Evolutionary conservation across 2,888 invertebrate genomes (phyloP).

Genomic region (Parnassius orleans): DNA sequence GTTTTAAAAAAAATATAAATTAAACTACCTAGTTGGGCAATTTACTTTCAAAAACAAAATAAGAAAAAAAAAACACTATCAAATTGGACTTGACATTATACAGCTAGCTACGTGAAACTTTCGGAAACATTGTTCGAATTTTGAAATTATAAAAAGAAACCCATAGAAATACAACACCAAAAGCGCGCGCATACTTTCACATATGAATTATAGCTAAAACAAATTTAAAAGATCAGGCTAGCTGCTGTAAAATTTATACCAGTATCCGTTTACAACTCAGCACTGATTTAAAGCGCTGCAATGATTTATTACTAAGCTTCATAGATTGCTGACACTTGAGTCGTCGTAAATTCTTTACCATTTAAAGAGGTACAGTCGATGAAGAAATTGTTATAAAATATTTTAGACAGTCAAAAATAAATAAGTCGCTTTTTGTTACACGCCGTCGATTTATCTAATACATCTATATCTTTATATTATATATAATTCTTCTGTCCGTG

Average conservation of each 20-base stretch:
- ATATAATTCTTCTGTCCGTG: too few relatives aligned
- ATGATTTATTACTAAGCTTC: conserved; percentile 20
- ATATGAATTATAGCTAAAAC: conserved; percentile 8
- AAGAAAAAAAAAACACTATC: too few relatives aligned
- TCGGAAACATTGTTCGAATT: too few relatives aligned
- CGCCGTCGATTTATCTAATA: too few relatives aligned
- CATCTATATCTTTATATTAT: too few relatives aligned
- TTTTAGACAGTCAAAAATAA: background rate
- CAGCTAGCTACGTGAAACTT: too few relatives aligned
- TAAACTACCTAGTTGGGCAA: too few relatives aligned
- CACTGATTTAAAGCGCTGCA: conserved; percentile 25
- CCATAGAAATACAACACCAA: background rate
- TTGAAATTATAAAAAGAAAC: too few relatives aligned
- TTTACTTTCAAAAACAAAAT: too few relatives aligned
- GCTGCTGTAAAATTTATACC: conserved; percentile 17
- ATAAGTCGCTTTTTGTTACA: too few relatives aligned
- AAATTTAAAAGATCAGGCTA: conserved; percentile 8
- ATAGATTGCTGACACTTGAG: conserved; percentile 11
- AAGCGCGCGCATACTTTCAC: background rate
- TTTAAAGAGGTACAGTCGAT: conserved; percentile 4
- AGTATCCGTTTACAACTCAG: conserved; percentile 18
- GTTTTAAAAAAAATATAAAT: too few relatives aligned
- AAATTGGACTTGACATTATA: too few relatives aligned
- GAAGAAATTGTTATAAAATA: background rate
- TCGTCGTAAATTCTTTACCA: conserved; percentile 18